A percentile compares a stretch with the other conserved stretches of the same genome.
Conservation (phyloP, 2,113 vertebrate genomes). For the Lycaon pictus region DNA sequence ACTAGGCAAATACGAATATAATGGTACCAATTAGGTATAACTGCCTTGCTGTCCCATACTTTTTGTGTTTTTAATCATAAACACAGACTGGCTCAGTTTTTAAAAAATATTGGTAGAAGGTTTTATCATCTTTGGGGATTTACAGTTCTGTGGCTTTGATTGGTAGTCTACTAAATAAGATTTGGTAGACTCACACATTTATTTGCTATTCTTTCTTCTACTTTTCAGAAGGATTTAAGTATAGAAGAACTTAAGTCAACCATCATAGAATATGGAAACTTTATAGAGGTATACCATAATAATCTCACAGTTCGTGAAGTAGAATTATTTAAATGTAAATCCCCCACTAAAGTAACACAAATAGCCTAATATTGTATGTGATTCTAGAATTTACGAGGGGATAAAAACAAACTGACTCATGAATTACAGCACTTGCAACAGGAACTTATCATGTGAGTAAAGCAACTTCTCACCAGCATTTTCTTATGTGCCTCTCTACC, state of each 20-base stretch:
- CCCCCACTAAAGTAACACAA: background rate
- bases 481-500: accelerated
- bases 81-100: background rate
- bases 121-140: background rate
- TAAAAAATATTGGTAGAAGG: background rate
- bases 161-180: background rate
- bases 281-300: conserved; percentile 90
- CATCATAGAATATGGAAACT: conserved; percentile 89
- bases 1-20: background rate
- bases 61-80: background rate
- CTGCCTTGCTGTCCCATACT: background rate
- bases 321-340: background rate
- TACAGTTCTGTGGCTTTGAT: background rate
- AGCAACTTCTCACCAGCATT: accelerated
- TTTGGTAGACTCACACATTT: background rate
- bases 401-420: conserved; percentile 91
- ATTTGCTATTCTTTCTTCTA: background rate
- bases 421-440: conserved; percentile 92
- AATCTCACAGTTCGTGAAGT: background rate
- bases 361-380: background rate
- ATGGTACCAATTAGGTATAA: background rate
- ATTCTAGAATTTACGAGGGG: conserved; percentile 86
- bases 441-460: conserved; percentile 90
- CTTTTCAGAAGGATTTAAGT: conserved; percentile 89
- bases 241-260: conserved; percentile 91